Evolutionary conservation across 2,888 invertebrate genomes (phyloP).

Genomic region (Leptothorax acervorum): DNA sequence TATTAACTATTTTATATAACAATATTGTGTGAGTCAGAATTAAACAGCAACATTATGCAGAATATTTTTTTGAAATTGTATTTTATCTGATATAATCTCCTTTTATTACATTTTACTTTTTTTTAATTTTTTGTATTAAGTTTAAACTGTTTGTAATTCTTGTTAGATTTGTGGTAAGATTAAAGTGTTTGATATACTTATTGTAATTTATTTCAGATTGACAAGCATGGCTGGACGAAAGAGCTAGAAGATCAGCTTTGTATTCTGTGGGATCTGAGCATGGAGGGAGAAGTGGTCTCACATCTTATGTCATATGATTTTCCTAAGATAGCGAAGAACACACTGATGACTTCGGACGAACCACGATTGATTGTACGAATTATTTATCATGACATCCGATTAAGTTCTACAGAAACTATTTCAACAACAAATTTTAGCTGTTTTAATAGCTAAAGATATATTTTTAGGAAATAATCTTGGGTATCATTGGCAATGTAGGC

Average conservation of each 20-base stretch:
- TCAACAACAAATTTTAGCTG: not conserved
- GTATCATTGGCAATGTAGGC: conserved; percentile 33
- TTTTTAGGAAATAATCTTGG: conserved; percentile 36
- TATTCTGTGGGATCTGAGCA: conserved; percentile 19
- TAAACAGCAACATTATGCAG: not conserved
- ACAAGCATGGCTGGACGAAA: conserved; percentile 3
- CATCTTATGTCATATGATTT: conserved; percentile 16
- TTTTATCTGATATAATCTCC: not conserved
- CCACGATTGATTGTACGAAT: conserved; percentile 23
- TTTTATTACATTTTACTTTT: not conserved
- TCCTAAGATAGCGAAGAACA: not conserved
- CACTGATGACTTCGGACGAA: not conserved
- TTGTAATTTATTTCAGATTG: conserved; percentile 5
- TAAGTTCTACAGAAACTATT: not conserved
- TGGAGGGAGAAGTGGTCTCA: not conserved
- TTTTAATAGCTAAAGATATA: not conserved
- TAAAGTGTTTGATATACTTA: not conserved
- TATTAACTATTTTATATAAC: not conserved
- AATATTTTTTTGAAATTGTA: not conserved
- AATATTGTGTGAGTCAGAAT: not conserved
- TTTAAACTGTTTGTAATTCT: not conserved
- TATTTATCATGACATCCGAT: not conserved
- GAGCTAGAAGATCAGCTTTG: not conserved
- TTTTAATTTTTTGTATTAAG: not conserved
- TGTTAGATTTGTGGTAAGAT: not conserved